These are phyloP conservation scores for Varanus salvator DNA, from an alignment of 2,113 vertebrate genomes.

Conservation along the genomic window DNA sequence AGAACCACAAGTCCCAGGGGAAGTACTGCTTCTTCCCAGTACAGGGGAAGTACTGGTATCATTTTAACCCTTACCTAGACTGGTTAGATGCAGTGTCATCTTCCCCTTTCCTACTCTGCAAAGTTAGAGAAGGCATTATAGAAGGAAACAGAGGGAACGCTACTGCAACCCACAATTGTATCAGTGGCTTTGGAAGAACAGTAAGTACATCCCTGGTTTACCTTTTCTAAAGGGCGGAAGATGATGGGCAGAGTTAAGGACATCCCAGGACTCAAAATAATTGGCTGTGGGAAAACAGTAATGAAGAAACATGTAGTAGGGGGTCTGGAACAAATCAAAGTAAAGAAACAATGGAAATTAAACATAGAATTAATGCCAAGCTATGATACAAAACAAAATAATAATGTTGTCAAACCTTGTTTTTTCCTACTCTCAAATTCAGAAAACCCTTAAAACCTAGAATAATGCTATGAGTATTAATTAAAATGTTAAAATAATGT, in stretches of 20 bases:
- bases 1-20: background rate
- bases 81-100: background rate
- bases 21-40: too few relatives aligned
- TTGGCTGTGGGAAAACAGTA: slow-evolving; percentile 78
- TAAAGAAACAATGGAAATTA: slow-evolving; percentile 11
- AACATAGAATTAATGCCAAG: background rate
- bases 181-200: background rate
- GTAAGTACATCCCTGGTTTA: slow-evolving; percentile 61
- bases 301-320: slow-evolving; percentile 87
- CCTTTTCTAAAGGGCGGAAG: slow-evolving; percentile 89
- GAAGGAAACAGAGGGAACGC: background rate
- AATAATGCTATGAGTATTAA: background rate
- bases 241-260: slow-evolving; percentile 83
- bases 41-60: background rate
- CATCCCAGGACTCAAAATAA: slow-evolving; percentile 87
- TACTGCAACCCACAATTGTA: background rate
- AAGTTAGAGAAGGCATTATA: background rate
- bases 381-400: background rate
- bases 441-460: background rate
- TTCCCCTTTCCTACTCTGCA: background rate
- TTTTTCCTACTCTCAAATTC: background rate
- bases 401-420: background rate
- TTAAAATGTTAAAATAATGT: background rate
- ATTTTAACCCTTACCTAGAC: background rate
- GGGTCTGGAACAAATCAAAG: slow-evolving; percentile 74